These are phyloP conservation scores for Deilephila porcellus DNA, from an alignment of 2,888 invertebrate genomes.

Conservation along the genomic window DNA sequence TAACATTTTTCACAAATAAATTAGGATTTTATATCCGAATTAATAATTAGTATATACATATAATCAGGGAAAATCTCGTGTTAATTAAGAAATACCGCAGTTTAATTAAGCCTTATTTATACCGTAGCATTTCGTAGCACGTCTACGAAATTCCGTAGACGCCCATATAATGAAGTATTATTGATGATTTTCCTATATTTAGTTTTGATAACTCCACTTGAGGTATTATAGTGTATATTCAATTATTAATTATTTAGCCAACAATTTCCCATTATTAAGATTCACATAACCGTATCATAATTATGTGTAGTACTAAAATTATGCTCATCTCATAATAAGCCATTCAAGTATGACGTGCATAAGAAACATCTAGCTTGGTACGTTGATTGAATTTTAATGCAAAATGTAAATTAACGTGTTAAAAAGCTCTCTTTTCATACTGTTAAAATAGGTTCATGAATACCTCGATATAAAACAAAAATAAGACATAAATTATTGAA, in stretches of 20 bases:
- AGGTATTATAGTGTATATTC: background rate
- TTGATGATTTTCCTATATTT: slow-evolving; percentile 27
- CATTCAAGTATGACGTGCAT: slow-evolving; percentile 54
- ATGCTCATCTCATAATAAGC: slow-evolving; percentile 54
- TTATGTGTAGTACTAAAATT: slow-evolving; percentile 48
- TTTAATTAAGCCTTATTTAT: slow-evolving; percentile 23
- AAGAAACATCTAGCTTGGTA: slow-evolving; percentile 9
- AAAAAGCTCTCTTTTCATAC: background rate
- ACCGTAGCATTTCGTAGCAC: slow-evolving; percentile 73
- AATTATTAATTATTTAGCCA: background rate
- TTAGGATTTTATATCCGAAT: background rate
- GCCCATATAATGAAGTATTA: slow-evolving; percentile 33
- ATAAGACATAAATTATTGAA: slow-evolving; percentile 1
- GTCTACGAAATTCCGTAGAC: slow-evolving; percentile 71
- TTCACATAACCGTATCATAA: slow-evolving; percentile 21
- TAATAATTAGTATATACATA: background rate
- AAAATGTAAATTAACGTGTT: background rate
- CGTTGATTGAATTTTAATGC: slow-evolving; percentile 38
- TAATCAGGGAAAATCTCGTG: no score
- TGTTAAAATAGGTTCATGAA: slow-evolving; percentile 10
- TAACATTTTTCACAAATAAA: background rate
- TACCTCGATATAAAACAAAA: background rate
- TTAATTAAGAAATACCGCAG: slow-evolving; percentile 6
- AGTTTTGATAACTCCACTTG: background rate
- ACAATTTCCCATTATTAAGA: background rate